phyloP scores from a whole-genome alignment of 2,113 vertebrate species.

The Sphyrna mokarran region DNA sequence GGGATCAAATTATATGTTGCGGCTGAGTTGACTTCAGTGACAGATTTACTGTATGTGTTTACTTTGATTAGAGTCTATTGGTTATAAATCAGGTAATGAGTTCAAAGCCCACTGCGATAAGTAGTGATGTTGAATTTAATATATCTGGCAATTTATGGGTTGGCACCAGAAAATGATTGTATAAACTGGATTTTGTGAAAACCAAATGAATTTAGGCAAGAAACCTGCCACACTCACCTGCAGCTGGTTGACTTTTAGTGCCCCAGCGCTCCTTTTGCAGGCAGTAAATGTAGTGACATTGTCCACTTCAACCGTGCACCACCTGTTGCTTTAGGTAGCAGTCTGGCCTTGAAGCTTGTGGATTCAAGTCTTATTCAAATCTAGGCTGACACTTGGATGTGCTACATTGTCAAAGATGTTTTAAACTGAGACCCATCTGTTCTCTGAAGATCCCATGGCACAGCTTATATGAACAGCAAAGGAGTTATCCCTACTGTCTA shows the following conservation, averaged over 20 bases:
- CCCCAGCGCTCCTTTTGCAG: neutral
- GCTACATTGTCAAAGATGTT: too few relatives aligned
- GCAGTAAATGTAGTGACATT: neutral
- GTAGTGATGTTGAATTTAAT: neutral
- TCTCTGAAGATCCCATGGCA: too few relatives aligned
- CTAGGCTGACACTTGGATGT: too few relatives aligned
- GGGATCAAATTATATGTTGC: too few relatives aligned
- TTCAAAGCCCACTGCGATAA: neutral
- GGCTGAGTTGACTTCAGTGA: too few relatives aligned
- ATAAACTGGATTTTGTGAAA: neutral
- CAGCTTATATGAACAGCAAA: too few relatives aligned
- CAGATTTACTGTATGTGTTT: neutral
- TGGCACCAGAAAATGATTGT: neutral
- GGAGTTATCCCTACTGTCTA: too few relatives aligned
- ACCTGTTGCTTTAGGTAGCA: too few relatives aligned
- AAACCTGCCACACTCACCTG: neutral
- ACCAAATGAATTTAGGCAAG: neutral
- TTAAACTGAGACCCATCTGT: too few relatives aligned
- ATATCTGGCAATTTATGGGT: neutral
- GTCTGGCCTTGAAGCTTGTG: too few relatives aligned
- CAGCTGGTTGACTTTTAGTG: neutral
- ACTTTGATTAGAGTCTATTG: neutral
- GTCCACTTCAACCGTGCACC: too few relatives aligned
- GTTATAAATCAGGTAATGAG: neutral
- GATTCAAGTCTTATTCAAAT: too few relatives aligned